Conservation (phyloP, 1,140 invertebrate species). For the Eciton burchellii region DNA sequence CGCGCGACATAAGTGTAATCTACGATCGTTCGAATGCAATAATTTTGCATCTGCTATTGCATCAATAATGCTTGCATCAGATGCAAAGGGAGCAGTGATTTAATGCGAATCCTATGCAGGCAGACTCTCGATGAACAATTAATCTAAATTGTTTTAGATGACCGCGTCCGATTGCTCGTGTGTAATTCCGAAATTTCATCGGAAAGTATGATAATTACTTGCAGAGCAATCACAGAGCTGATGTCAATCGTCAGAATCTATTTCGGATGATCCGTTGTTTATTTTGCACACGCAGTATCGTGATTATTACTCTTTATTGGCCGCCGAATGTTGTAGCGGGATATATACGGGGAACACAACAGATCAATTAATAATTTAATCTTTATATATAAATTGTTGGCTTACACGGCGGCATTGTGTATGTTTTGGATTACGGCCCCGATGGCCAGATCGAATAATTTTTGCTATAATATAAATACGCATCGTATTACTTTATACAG, state of each 20-base stretch:
- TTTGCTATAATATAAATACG: conserved; percentile 58
- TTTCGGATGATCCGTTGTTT: conserved; percentile 44
- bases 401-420: conserved; percentile 53
- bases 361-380: conserved; percentile 63
- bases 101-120: conserved; percentile 1
- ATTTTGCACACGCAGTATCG: conserved; percentile 13
- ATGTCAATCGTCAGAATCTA: conserved; percentile 45
- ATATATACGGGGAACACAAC: conserved; percentile 18
- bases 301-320: conserved; percentile 59
- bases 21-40: not conserved
- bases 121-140: too few relatives aligned
- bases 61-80: conserved; percentile 28
- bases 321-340: conserved; percentile 41
- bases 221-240: conserved; percentile 59
- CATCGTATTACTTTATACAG: conserved; percentile 52
- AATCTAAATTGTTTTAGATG: conserved; percentile 16
- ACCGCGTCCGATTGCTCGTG: not conserved
- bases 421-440: conserved; percentile 53
- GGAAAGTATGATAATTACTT: conserved; percentile 71
- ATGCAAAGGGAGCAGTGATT: conserved; percentile 1
- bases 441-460: conserved; percentile 43
- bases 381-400: conserved; percentile 55
- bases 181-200: conserved; percentile 20
- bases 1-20: not conserved
- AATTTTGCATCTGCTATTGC: too few relatives aligned